These are phyloP conservation scores for Anhinga anhinga DNA, from an alignment of 2,113 vertebrate species.

Conservation along the genomic window DNA sequence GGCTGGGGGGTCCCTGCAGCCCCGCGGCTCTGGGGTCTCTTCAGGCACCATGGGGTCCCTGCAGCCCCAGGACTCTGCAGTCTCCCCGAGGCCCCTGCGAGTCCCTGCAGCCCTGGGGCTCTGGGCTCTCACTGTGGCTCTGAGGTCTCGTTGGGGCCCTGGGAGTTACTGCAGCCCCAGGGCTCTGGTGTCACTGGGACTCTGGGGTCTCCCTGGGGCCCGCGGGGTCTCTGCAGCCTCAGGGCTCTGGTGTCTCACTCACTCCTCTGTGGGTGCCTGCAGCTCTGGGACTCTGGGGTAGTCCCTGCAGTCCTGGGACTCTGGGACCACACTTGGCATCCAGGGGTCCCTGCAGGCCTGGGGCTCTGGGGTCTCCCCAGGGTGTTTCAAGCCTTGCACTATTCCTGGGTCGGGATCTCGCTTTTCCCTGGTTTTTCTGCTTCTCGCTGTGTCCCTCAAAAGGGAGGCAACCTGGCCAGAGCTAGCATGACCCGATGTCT, in stretches of 20 bases:
- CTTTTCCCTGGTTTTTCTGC: background rate
- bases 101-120: background rate
- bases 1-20: rapidly evolving
- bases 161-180: background rate
- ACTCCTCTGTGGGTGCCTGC: background rate
- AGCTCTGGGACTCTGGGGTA: background rate
- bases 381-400: background rate
- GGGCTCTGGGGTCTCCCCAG: background rate
- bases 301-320: background rate
- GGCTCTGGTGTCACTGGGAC: background rate
- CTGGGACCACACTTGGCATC: background rate
- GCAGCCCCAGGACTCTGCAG: background rate
- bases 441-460: background rate
- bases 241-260: background rate
- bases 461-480: background rate
- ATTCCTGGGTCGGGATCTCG: rapidly evolving
- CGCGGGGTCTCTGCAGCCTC: rapidly evolving
- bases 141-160: background rate
- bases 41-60: background rate
- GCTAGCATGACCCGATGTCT: background rate
- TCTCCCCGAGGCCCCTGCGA: background rate
- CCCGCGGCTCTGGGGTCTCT: background rate
- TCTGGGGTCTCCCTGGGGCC: background rate
- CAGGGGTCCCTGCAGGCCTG: background rate
- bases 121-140: background rate